Evolutionary conservation across 2,888 invertebrate species (phyloP).

Genomic region (Zootermopsis nevadensis): DNA sequence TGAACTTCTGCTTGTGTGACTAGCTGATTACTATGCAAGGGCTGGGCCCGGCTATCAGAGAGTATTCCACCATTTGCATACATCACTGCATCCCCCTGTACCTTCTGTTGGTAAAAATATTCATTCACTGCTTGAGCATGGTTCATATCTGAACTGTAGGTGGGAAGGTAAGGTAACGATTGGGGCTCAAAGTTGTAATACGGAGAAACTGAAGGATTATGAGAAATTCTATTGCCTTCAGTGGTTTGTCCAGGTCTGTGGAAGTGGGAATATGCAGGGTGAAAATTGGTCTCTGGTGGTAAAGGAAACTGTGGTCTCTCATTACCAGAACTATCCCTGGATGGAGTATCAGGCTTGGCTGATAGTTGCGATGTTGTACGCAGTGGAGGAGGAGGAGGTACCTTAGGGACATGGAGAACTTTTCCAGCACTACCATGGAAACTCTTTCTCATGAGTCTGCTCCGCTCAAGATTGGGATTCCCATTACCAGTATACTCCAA

Average conservation of each 20-base stretch:
- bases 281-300: slow-evolving; percentile 54
- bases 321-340: neutral
- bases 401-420: slow-evolving; percentile 84
- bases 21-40: slow-evolving; percentile 66
- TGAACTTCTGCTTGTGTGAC: slow-evolving; percentile 88
- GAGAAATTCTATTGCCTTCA: slow-evolving; percentile 24
- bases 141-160: slow-evolving; percentile 64
- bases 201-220: neutral
- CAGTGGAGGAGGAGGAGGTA: slow-evolving; percentile 82
- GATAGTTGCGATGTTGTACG: slow-evolving; percentile 87
- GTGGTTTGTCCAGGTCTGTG: slow-evolving; percentile 1
- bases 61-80: slow-evolving; percentile 64
- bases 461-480: slow-evolving; percentile 82
- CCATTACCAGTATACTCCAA: slow-evolving; percentile 75
- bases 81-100: slow-evolving; percentile 62
- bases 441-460: slow-evolving; percentile 89
- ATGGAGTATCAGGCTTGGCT: slow-evolving; percentile 65
- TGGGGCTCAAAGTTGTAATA: slow-evolving; percentile 65
- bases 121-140: slow-evolving; percentile 5
- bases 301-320: slow-evolving; percentile 34
- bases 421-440: slow-evolving; percentile 88
- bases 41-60: slow-evolving; percentile 47
- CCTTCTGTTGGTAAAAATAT: slow-evolving; percentile 22
- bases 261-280: slow-evolving; percentile 26
- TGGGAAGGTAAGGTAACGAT: slow-evolving; percentile 72